Evolutionary conservation across 2,113 vertebrate genomes (phyloP).

Genomic region (Tupaia tana): DNA sequence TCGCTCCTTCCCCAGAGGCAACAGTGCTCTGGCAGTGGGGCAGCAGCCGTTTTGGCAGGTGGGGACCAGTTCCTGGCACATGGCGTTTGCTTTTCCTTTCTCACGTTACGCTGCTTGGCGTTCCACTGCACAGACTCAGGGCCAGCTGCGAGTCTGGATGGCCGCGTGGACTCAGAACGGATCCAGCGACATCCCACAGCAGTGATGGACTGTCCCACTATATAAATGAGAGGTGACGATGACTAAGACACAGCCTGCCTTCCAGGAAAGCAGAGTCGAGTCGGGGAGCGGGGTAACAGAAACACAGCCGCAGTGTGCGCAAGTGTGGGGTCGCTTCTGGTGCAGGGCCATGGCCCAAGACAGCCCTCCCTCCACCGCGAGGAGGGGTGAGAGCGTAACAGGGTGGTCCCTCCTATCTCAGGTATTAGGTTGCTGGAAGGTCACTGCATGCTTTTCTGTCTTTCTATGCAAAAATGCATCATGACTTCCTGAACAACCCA

Average conservation of each 20-base stretch:
- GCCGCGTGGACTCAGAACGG: conserved; percentile 38
- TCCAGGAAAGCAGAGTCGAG: conserved; percentile 48
- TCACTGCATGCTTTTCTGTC: no score
- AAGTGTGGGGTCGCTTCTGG: background rate
- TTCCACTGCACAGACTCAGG: background rate
- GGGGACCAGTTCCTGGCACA: background rate
- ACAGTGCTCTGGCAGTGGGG: background rate
- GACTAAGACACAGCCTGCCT: background rate
- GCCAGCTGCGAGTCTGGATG: conserved; percentile 22
- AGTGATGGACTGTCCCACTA: conserved; percentile 10
- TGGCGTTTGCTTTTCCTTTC: background rate
- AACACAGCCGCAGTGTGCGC: background rate
- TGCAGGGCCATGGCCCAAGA: background rate
- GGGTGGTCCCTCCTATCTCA: background rate
- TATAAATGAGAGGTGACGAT: conserved; percentile 8
- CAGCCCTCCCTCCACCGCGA: background rate
- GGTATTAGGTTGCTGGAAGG: no score
- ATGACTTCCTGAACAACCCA: no score
- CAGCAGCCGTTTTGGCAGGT: background rate
- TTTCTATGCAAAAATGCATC: no score
- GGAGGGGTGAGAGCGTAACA: background rate
- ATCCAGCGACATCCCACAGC: conserved; percentile 22
- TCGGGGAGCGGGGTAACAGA: background rate
- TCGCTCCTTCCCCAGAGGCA: background rate
- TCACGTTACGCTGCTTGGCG: background rate